Conservation (phyloP, 37 sponge, comb jelly and placozoan species). For the Geodia barretti region DNA sequence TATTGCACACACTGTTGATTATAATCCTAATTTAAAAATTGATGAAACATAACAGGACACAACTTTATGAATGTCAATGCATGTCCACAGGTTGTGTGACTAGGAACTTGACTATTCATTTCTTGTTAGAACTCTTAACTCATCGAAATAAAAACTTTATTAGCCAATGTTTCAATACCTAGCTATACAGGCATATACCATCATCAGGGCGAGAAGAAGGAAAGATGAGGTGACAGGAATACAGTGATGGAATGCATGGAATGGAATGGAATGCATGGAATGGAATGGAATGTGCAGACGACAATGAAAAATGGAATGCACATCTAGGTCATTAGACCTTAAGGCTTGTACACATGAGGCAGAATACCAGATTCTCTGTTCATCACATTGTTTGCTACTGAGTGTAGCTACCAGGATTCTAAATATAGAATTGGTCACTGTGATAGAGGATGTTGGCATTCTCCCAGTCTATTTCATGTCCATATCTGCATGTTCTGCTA, state of each 20-base stretch:
- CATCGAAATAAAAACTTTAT: background rate
- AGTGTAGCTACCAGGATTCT: background rate
- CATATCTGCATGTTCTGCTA: background rate
- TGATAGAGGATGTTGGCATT: background rate
- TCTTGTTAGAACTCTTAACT: background rate
- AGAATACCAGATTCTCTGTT: background rate
- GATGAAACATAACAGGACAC: too few relatives aligned
- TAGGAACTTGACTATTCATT: too few relatives aligned
- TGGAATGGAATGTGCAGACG: background rate
- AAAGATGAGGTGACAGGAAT: background rate
- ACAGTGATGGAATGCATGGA: too few relatives aligned
- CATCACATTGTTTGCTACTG: background rate
- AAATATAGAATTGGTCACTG: background rate
- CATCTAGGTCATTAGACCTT: too few relatives aligned
- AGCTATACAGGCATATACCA: background rate
- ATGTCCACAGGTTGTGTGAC: too few relatives aligned
- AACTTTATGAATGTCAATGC: too few relatives aligned
- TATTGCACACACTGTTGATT: too few relatives aligned
- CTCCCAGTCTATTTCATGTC: background rate
- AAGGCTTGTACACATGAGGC: background rate
- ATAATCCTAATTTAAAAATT: too few relatives aligned
- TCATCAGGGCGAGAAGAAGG: background rate
- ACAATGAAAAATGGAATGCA: background rate
- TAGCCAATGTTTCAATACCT: background rate
- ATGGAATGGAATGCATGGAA: too few relatives aligned